A percentile compares a stretch with the other conserved stretches of the same genome.
Conservation (phyloP, 35 echinoderm and acorn worm genomes). For the Lytechinus pictus region DNA sequence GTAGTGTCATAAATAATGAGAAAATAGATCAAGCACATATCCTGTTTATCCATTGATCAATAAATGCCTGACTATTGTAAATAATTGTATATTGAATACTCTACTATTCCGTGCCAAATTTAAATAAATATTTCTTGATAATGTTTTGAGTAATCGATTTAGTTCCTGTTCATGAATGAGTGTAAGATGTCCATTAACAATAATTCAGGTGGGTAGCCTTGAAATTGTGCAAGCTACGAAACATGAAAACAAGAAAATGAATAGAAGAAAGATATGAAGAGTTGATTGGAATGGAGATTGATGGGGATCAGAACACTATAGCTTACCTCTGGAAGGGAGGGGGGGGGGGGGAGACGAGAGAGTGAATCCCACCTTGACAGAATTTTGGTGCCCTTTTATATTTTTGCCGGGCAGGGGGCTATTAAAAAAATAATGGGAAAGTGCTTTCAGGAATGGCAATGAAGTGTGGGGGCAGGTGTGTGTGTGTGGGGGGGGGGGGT, state of each 20-base stretch:
- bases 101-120: conserved; percentile 1
- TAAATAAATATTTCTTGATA: not conserved
- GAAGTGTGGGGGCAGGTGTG: not conserved
- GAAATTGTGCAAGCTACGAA: not conserved
- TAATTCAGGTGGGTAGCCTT: not conserved
- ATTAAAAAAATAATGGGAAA: too few relatives aligned
- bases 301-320: too few relatives aligned
- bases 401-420: too few relatives aligned
- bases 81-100: not conserved
- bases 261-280: not conserved
- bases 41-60: not conserved
- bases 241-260: not conserved
- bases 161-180: not conserved
- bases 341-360: too few relatives aligned
- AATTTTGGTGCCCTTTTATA: too few relatives aligned
- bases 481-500: not conserved
- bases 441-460: too few relatives aligned
- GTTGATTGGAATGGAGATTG: not conserved
- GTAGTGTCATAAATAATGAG: not conserved
- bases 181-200: not conserved
- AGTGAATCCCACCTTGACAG: too few relatives aligned
- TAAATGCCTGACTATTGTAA: not conserved
- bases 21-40: not conserved
- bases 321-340: too few relatives aligned
- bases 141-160: not conserved